Evolutionary conservation across 92 coral and sea anemone species (phyloP), one percentile per base, ranked within the genome.

Genomic region (Zoanthus sociatus): DNA sequence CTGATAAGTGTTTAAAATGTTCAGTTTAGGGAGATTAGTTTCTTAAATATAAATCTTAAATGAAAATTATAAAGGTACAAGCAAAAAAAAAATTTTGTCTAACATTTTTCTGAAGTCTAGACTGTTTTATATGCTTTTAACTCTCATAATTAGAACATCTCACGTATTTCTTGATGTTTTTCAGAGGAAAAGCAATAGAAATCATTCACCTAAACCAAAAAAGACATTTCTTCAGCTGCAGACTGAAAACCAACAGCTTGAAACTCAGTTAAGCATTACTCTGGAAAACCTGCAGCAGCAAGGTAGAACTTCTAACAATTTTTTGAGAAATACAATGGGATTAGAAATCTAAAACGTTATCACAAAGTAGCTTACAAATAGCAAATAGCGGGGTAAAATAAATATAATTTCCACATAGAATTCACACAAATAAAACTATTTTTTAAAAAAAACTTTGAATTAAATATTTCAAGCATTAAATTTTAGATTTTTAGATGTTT

Each of bases 241-340:
- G 68, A 61, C 68, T 61, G 68, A 61, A 61, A 61, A 61, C 68
- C 30, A 61, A 61, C 68, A 61, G 31, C 68, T 16, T 61, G 68
- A 61, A 61, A 61, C 31, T 61, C 68, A 61, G 18, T 17, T 61
- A 16, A 61, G 68, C 68, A 61, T 17, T 16, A 26, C 31, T 61
- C 68, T 17, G 68, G 7, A 61, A 17, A 17, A 16, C n/a, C 68
- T 61, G 68, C 68, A 61, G 68, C 68, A 61, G 7, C 4, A 61
- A 61, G 68, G 68, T 61, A 15, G 6, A 17, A 16, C 68, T 61
- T 61, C 8, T 61, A 61, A 61, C 68, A 61, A 6, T 60, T 60
- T 14, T 60, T 60, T 60, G 21, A 60, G 20, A 60, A 14, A 60
- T n/a, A 60, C 68, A 60, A 60, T 60, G 7, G 21, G 18, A 60